Evolutionary conservation across 1,140 invertebrate genomes (phyloP), one percentile per base, ranked within the genome.

Genomic region (Mercenaria mercenaria): DNA sequence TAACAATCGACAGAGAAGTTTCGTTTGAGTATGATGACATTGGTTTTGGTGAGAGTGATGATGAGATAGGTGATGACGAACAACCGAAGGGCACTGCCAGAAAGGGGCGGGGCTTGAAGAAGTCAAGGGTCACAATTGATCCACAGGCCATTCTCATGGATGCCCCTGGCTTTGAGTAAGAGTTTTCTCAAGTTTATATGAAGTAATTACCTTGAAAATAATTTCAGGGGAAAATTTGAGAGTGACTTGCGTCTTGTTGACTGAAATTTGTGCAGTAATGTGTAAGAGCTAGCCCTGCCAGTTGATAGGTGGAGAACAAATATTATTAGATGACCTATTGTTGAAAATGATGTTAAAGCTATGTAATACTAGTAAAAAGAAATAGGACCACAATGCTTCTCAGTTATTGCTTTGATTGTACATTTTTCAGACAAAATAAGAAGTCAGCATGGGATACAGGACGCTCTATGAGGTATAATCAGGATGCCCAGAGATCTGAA

Each of bases 401-500:
- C n/a, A n/a, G n/a, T n/a, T n/a, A n/a, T n/a, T n/a, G n/a, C n/a
- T n/a, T n/a, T n/a, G n/a, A n/a, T n/a, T n/a, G n/a, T n/a, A 8
- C 15, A 47, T 74, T 76, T 92, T 91, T 2, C 87, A 95, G 94
- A 50, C 94, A 94, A 84, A 95, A 92, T 0, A 95, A 95, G 89
- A 95, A 95, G 72, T 94, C 92, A 15, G 94, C 94, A 11, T 96
- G 96, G 96, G 95, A 96, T 88, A 92, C 92, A 15, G 92, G 93
- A 29, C 92, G 94, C 29, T 96, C 95, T 1, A 93, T 95, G 90
- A 90, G 96, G 43, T 96, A 94, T 82, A 96, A 96, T 80, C 96
- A 96, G 80, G 96, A 96, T 92, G 94, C 95, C 20, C 96, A 96
- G 90, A 93, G 96, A 89, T 94, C 96, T 84, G 96, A 96, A 93